Conservation (phyloP, 2,888 invertebrate species). For the Acanthopleura granulata region DNA sequence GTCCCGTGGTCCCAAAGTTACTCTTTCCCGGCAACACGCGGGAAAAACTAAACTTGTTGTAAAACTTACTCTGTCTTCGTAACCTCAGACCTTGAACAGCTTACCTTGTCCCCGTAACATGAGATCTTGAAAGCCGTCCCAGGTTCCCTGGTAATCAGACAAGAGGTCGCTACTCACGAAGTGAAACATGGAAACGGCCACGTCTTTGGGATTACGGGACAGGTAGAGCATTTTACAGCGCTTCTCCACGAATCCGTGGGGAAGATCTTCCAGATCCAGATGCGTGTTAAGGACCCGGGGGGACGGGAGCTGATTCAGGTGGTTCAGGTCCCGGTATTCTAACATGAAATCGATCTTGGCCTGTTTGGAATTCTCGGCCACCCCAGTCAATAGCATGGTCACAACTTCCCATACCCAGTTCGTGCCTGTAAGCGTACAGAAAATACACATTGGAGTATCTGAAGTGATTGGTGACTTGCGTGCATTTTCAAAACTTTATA, state of each 20-base stretch:
- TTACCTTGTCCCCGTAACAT: conserved; percentile 7
- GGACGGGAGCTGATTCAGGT: conserved; percentile 6
- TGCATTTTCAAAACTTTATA: too few species aligned
- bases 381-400: background rate
- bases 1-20: too few species aligned
- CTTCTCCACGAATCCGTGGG: background rate
- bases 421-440: background rate
- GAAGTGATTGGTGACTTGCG: too few species aligned
- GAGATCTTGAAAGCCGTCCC: background rate
- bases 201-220: conserved; percentile 9
- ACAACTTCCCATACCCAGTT: conserved; percentile 19
- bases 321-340: conserved; percentile 4
- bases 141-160: conserved; percentile 8
- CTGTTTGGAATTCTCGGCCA: background rate
- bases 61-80: background rate
- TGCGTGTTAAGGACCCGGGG: conserved; percentile 18
- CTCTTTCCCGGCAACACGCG: too few species aligned
- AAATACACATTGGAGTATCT: too few species aligned
- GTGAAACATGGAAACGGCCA: conserved; percentile 6
- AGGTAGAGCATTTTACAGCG: conserved; percentile 14
- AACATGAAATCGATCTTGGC: conserved; percentile 14
- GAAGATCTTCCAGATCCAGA: background rate
- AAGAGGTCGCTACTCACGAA: background rate
- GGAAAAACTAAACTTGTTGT: too few species aligned
- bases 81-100: background rate